Evolutionary conservation across 2,888 invertebrate genomes (phyloP).

Genomic region (Eupithecia tripunctaria): DNA sequence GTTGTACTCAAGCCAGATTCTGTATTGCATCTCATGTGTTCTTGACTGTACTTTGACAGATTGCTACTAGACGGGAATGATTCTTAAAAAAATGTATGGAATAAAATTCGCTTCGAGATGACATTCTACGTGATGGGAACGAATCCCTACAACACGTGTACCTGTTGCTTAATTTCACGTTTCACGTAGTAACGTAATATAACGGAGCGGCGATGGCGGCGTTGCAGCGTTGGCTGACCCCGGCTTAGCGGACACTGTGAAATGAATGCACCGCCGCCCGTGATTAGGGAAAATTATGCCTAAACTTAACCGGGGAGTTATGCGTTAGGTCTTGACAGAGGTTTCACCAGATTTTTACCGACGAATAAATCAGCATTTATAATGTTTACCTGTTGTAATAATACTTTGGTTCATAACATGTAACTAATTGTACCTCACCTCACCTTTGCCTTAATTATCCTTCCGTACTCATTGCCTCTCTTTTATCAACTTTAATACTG

Average conservation of each 20-base stretch:
- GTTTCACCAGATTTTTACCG: not conserved
- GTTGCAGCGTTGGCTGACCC: not conserved
- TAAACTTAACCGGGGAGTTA: conserved; percentile 10
- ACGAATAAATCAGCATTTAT: not conserved
- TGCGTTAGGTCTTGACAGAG: conserved; percentile 13
- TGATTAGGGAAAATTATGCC: conserved; percentile 6
- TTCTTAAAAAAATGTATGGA: too few relatives aligned
- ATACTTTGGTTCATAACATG: not conserved
- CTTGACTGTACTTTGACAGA: too few relatives aligned
- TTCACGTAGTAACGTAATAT: not conserved
- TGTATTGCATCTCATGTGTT: not conserved
- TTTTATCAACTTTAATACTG: not conserved
- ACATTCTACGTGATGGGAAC: too few relatives aligned
- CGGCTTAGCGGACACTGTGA: not conserved
- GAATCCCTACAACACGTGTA: not conserved
- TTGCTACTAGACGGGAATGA: too few relatives aligned
- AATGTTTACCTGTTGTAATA: not conserved
- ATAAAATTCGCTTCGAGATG: too few relatives aligned
- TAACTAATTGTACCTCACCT: not conserved
- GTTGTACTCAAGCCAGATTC: not conserved
- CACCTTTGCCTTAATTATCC: not conserved
- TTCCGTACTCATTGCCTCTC: not conserved
- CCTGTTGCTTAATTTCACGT: not conserved
- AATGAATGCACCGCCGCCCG: conserved; percentile 9
- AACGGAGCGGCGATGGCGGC: not conserved